phyloP scores from a whole-genome alignment of 2,888 invertebrate species.

The Orthonevra nobilis region DNA sequence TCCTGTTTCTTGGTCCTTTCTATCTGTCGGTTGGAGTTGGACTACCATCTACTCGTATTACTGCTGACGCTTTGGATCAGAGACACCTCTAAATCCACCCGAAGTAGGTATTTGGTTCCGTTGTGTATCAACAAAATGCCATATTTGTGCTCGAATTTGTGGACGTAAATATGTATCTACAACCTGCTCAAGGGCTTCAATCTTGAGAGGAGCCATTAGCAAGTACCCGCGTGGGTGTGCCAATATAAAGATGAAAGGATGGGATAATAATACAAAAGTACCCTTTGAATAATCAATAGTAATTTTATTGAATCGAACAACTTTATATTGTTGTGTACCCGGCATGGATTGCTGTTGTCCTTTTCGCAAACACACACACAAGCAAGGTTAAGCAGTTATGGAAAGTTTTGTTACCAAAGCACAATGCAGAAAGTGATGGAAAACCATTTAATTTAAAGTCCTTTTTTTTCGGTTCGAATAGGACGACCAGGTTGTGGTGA shows the following conservation, averaged over 20 bases:
- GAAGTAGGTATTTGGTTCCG: conserved; percentile 54
- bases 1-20: neutral
- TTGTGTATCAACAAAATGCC: conserved; percentile 69
- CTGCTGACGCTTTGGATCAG: conserved; percentile 30
- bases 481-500: too few species aligned
- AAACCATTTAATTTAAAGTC: conserved; percentile 15
- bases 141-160: conserved; percentile 69
- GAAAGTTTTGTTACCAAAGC: neutral
- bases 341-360: conserved; percentile 4
- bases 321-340: conserved; percentile 49
- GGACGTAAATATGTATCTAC: conserved; percentile 64
- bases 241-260: neutral
- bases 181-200: conserved; percentile 24
- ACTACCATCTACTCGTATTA: conserved; percentile 1
- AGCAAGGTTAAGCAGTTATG: neutral
- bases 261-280: conserved; percentile 62
- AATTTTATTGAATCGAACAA: conserved; percentile 70
- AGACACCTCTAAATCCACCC: conserved; percentile 67
- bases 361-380: neutral
- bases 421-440: neutral
- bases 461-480: neutral
- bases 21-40: conserved; percentile 33
- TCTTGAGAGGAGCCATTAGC: too few species aligned
- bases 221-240: neutral
- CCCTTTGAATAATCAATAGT: conserved; percentile 70